phyloP scores from a whole-genome alignment of 2,888 invertebrate genomes.

The Sinohyriopsis cumingii region DNA sequence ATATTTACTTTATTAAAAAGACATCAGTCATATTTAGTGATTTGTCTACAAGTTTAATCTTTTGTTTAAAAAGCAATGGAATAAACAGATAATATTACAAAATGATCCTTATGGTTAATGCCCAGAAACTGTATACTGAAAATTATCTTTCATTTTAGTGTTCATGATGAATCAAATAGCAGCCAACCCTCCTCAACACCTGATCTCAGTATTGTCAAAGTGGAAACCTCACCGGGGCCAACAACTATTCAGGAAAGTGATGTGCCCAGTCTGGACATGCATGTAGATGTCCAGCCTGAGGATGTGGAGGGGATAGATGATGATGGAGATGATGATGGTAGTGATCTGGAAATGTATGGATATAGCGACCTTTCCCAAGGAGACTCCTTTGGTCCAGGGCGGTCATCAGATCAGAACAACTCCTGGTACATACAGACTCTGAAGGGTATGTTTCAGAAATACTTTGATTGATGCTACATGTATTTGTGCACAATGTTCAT shows the following conservation, averaged over 20 bases:
- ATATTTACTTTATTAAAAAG: no score
- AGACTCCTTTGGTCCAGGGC: constrained; percentile 4
- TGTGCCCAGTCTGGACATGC: background rate
- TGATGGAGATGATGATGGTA: constrained; percentile 17
- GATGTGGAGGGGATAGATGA: constrained; percentile 27
- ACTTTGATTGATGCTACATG: no score
- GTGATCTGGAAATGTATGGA: constrained; percentile 11
- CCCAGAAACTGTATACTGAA: no score
- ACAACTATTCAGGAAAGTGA: background rate
- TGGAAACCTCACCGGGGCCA: constrained; percentile 9
- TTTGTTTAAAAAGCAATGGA: no score
- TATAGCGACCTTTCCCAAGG: background rate
- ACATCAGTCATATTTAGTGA: no score
- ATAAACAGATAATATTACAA: no score
- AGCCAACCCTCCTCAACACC: constrained; percentile 10
- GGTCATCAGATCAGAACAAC: constrained; percentile 19
- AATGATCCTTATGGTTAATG: no score
- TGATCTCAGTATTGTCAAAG: constrained; percentile 30
- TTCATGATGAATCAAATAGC: constrained; percentile 1
- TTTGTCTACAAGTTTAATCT: no score
- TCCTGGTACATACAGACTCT: constrained; percentile 36
- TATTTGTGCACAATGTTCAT: no score
- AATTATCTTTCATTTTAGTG: constrained; percentile 1
- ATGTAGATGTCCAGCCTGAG: constrained; percentile 11
- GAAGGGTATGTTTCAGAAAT: constrained; percentile 29